Evolutionary conservation across 2,888 invertebrate species (phyloP), one percentile per base, ranked within the genome.

Genomic region (Limnephilus auricula): DNA sequence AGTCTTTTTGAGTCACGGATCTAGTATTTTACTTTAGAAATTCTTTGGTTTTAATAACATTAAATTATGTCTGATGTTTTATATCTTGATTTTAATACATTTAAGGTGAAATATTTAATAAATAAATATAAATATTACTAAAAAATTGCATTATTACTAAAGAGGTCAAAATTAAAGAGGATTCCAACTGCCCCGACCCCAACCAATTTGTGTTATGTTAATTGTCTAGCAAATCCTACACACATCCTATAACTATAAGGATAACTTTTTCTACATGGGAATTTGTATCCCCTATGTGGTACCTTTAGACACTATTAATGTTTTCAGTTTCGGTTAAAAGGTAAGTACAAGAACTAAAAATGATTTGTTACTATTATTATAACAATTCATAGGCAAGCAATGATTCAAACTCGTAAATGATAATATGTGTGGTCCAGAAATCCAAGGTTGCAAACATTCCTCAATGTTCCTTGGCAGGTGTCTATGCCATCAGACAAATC

Each of bases 61-160:
- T 40, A 30, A 85, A 85, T 85, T 40, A 85, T 85, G 85, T 85
- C 85, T 85, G 37, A 85, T 88, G 86, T 91, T 88, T 91, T 91
- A 82, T 91, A 91, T 88, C 88, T 87, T 87, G 79, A 91, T 91
- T 88, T 91, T 87, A 79, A 89, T 89, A 83, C 90, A 90, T 79
- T 65, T 90, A 90, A 83, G 84, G 84, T 90, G 90, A 84, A 90
- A 83, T 34, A 83, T 83, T 90, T 88, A 91, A 91, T 82, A 82
- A 87, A 91, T 91, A 91, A 91, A 88, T 91, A 88, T 88, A 88
- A 91, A 91, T 88, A 88, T 91, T 88, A 88, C 88, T 91, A 91
- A n/a, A 45, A 85, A 30, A 10, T 25, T 40, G 85, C 45, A 25
- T 85, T 40, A 85, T 40, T 65, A 65, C 25, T 65, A 65, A 65